Evolutionary conservation across 2,113 vertebrate genomes (phyloP).

Genomic region (Columbina picui): DNA sequence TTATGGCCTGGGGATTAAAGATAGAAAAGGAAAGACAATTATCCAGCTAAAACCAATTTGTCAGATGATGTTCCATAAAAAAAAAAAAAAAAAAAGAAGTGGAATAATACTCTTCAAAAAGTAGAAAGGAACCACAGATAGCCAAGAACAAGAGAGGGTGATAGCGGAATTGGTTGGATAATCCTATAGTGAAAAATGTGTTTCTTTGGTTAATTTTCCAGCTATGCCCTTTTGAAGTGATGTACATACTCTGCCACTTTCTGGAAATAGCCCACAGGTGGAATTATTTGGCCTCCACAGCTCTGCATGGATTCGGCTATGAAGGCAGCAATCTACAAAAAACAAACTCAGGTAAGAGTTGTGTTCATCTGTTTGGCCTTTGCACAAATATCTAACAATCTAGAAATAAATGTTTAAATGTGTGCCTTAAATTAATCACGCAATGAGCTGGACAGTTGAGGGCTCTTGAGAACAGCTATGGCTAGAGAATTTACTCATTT

Average conservation of each 20-base stretch:
- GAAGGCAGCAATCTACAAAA: constrained; percentile 93
- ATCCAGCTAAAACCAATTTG: background rate
- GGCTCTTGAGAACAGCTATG: constrained; percentile 7
- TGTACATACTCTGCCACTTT: constrained; percentile 95
- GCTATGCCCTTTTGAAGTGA: background rate
- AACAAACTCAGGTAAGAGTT: constrained; percentile 74
- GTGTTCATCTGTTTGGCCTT: background rate
- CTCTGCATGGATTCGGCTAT: constrained; percentile 98
- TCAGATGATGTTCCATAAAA: background rate
- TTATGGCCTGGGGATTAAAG: background rate
- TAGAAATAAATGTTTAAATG: background rate
- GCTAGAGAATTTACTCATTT: background rate
- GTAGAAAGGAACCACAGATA: background rate
- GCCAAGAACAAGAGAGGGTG: background rate
- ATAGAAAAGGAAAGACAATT: background rate
- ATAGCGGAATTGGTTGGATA: background rate
- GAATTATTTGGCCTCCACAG: constrained; percentile 97
- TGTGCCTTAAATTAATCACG: background rate
- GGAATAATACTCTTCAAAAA: background rate
- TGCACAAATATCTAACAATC: constrained; percentile 25
- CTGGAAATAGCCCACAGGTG: constrained; percentile 95
- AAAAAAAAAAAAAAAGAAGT: background rate
- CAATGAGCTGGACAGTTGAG: background rate
- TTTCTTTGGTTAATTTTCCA: constrained; percentile 1
- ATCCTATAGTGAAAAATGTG: background rate